phyloP scores from a whole-genome alignment of 2,888 invertebrate species.

The Ectemnius continuus region DNA sequence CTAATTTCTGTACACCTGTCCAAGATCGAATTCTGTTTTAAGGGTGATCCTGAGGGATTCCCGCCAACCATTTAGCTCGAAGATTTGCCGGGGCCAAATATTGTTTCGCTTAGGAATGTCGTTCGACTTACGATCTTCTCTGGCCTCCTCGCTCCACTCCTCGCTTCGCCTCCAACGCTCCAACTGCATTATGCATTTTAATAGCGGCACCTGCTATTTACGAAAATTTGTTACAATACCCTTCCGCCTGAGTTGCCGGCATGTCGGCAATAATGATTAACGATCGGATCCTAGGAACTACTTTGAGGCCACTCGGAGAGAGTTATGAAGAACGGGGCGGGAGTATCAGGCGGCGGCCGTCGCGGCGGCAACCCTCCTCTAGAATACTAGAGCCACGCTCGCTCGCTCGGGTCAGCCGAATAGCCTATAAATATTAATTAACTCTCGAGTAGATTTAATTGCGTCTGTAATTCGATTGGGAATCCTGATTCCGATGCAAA shows the following conservation, averaged over 20 bases:
- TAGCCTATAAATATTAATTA: constrained; percentile 56
- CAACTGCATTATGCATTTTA: constrained; percentile 3
- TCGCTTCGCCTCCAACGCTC: neutral
- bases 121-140: neutral
- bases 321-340: neutral
- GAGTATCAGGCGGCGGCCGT: too few relatives aligned
- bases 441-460: constrained; percentile 49
- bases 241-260: neutral
- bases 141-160: neutral
- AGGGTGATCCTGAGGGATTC: neutral
- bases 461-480: constrained; percentile 25
- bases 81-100: constrained; percentile 33
- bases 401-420: too few relatives aligned
- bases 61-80: constrained; percentile 25
- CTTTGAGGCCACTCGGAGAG: neutral
- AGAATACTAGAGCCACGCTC: too few relatives aligned
- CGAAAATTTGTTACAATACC: neutral
- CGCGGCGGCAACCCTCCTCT: too few relatives aligned
- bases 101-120: constrained; percentile 25
- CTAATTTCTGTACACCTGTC: constrained; percentile 43
- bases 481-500: constrained; percentile 40
- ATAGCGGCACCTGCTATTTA: constrained; percentile 1
- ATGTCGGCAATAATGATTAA: constrained; percentile 6
- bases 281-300: too few relatives aligned
- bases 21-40: constrained; percentile 9